These are phyloP conservation scores for Nymphicus hollandicus DNA, from an alignment of 2,113 vertebrate species.

Conservation along the genomic window DNA sequence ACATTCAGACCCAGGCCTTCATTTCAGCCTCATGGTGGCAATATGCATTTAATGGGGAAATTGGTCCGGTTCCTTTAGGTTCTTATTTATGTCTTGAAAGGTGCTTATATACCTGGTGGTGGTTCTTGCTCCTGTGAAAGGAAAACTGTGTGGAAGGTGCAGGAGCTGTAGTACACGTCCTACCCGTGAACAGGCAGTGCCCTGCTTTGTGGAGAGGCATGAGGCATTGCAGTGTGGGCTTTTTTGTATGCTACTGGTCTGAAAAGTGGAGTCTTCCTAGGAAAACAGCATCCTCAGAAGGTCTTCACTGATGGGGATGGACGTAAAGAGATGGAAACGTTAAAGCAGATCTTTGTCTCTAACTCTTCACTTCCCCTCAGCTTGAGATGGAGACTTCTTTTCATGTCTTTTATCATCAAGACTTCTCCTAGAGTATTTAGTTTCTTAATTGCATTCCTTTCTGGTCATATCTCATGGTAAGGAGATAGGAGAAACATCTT, in stretches of 20 bases:
- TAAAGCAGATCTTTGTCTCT: not conserved
- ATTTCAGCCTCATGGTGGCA: constrained; percentile 19
- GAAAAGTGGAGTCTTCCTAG: not conserved
- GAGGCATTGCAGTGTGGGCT: not conserved
- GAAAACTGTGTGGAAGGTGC: not conserved
- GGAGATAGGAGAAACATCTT: not conserved
- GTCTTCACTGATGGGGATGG: not conserved
- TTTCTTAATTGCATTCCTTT: not conserved
- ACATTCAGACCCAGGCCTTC: constrained; percentile 5
- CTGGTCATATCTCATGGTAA: not conserved
- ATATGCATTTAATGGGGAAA: constrained; percentile 36
- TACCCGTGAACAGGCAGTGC: not conserved
- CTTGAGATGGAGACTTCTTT: not conserved
- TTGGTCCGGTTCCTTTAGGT: not conserved
- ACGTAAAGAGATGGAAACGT: not conserved
- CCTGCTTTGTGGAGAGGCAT: not conserved
- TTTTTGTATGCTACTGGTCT: not conserved
- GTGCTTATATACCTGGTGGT: not conserved
- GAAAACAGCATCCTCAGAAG: not conserved
- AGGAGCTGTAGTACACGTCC: not conserved
- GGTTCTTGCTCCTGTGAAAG: not conserved
- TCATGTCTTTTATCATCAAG: not conserved
- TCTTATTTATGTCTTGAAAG: constrained; percentile 9
- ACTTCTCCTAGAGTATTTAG: not conserved
- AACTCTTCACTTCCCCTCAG: not conserved